Percentiles rank a stretch among this genome's conserved stretches.
phyloP scores from a whole-genome alignment of 2,113 vertebrate species.

The Nothoprocta pentlandii region DNA sequence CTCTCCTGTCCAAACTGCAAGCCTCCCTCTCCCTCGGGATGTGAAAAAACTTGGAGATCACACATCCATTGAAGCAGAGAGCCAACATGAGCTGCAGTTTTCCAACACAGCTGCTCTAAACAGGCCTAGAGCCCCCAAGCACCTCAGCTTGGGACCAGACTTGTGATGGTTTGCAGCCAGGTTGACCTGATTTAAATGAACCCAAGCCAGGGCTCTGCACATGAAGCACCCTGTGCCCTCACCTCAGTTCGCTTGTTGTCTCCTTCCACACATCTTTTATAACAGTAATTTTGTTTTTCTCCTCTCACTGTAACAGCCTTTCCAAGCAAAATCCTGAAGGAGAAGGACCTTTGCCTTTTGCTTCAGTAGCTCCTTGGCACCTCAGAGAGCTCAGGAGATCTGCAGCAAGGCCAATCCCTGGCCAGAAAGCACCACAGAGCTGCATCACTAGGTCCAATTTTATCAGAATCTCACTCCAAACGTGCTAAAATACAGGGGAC shows the following conservation, averaged over 20 bases:
- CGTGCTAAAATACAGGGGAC: background rate
- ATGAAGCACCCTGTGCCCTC: background rate
- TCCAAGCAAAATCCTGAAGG: background rate
- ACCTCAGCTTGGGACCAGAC: background rate
- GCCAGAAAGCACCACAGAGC: constrained; percentile 35
- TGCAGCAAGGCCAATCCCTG: background rate
- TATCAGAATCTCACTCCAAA: constrained; percentile 29
- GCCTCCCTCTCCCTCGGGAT: background rate
- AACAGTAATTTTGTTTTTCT: background rate
- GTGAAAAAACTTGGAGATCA: background rate
- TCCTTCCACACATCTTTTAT: background rate
- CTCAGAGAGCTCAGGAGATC: background rate
- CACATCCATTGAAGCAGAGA: background rate
- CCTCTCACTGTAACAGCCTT: background rate
- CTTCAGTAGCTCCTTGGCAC: background rate
- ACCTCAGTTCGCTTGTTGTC: background rate
- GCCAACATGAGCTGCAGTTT: constrained; percentile 13
- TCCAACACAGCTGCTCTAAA: background rate
- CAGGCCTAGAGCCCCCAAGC: background rate
- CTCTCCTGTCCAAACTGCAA: background rate
- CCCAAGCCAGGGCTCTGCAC: constrained; percentile 49
- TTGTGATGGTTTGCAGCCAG: constrained; percentile 10
- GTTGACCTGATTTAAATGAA: constrained; percentile 34
- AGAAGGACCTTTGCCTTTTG: background rate
- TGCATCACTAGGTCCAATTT: constrained; percentile 50